Conservation (phyloP, 2,113 vertebrate species). For the Syngnathus floridae region DNA sequence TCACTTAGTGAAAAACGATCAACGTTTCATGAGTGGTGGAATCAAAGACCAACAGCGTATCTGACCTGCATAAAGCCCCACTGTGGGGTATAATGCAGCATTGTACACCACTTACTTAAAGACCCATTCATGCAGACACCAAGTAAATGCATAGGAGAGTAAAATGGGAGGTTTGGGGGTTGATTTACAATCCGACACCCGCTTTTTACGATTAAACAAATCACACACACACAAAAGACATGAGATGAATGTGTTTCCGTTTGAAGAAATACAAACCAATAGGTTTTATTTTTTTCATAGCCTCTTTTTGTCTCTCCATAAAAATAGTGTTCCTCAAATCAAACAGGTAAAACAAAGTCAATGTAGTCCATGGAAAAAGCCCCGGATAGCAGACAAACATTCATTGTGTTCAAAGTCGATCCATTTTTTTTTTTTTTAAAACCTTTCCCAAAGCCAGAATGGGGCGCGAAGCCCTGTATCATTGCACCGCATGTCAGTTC, state of each 20-base stretch:
- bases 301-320: conserved; percentile 71
- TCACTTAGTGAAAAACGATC: conserved; percentile 54
- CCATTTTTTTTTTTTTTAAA: conserved; percentile 4
- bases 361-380: conserved; percentile 67
- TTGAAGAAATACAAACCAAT: conserved; percentile 77
- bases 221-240: conserved; percentile 53
- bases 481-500: conserved; percentile 64
- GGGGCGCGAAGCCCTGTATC: conserved; percentile 64
- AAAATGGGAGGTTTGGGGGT: conserved; percentile 41
- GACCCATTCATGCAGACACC: conserved; percentile 67
- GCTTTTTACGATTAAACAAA: conserved; percentile 46
- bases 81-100: conserved; percentile 68
- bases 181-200: conserved; percentile 54
- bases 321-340: conserved; percentile 75
- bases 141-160: conserved; percentile 64
- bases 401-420: conserved; percentile 61
- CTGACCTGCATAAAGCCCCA: conserved; percentile 69
- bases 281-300: conserved; percentile 66
- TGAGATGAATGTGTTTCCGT: conserved; percentile 62
- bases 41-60: conserved; percentile 64
- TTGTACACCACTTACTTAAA: conserved; percentile 67
- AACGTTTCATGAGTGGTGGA: conserved; percentile 57
- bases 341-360: conserved; percentile 60
- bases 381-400: conserved; percentile 71
- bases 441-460: conserved; percentile 46